phyloP scores from a whole-genome alignment of 2,888 invertebrate species.

The Eupelmus urozonus region DNA sequence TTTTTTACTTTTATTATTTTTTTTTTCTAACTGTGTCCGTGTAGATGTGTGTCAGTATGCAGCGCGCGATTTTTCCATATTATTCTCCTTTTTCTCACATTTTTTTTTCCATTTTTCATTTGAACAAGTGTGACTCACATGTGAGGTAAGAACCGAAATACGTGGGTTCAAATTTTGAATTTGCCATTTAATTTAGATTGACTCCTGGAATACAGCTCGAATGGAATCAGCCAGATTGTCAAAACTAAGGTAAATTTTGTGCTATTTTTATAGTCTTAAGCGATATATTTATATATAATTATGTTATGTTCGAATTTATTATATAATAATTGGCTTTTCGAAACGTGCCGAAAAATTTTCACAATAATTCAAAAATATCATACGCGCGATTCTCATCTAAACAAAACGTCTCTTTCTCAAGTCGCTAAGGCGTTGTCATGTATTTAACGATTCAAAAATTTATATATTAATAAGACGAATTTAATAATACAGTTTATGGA shows the following conservation, averaged over 20 bases:
- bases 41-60: constrained; percentile 41
- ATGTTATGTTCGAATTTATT: constrained; percentile 17
- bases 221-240: not conserved
- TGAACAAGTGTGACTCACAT: constrained; percentile 31
- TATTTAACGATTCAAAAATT: constrained; percentile 19
- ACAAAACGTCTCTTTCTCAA: constrained; percentile 24
- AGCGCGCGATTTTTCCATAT: constrained; percentile 36
- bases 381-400: not conserved
- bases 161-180: not conserved
- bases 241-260: not conserved
- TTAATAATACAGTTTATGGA: not conserved
- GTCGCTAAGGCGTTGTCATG: constrained; percentile 69
- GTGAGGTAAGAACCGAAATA: constrained; percentile 13
- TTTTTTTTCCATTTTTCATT: constrained; percentile 3
- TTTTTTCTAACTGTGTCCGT: not conserved
- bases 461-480: constrained; percentile 16
- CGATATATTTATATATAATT: not conserved
- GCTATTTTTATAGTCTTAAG: not conserved
- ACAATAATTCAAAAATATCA: constrained; percentile 1
- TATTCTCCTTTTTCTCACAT: constrained; percentile 2
- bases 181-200: not conserved
- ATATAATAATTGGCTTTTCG: constrained; percentile 30
- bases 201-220: not conserved
- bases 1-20: constrained; percentile 22
- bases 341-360: constrained; percentile 28